A percentile compares a stretch with the other conserved stretches of the same genome.
These are phyloP conservation scores for Phanerotoma sp. DNA, from an alignment of 2,888 invertebrate genomes.

Conservation along the genomic window DNA sequence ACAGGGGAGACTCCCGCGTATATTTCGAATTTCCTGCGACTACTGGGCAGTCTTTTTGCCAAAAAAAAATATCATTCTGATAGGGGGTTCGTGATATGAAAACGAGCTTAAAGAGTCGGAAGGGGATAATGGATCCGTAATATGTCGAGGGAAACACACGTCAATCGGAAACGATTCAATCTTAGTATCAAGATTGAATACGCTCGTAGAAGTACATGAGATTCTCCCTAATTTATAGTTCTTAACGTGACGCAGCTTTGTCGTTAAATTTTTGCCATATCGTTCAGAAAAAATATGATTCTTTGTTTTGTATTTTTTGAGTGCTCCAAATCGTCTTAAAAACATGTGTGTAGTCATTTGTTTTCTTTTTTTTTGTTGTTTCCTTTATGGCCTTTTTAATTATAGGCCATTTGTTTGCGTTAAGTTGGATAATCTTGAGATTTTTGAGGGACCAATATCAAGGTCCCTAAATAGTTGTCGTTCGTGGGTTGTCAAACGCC, in stretches of 20 bases:
- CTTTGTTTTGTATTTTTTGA: no score
- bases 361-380: no score
- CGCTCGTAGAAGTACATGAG: conserved; percentile 26
- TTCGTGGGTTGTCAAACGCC: no score
- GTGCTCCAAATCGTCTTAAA: no score
- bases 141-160: conserved; percentile 50
- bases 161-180: conserved; percentile 55
- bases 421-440: no score
- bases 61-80: background rate
- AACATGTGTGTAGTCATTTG: no score
- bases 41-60: background rate
- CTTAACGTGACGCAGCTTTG: conserved; percentile 44
- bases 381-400: no score
- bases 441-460: no score
- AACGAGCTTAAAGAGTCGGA: conserved; percentile 18
- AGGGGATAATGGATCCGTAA: conserved; percentile 54
- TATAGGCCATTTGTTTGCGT: no score
- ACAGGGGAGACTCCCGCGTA: conserved; percentile 28
- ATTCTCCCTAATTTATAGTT: conserved; percentile 52
- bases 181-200: conserved; percentile 29
- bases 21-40: conserved; percentile 1
- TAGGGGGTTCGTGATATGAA: background rate
- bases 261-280: background rate
- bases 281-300: no score
- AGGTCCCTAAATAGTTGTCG: no score